Evolutionary conservation across 1,140 invertebrate species (phyloP).

Genomic region (Muscidifurax raptorellus): DNA sequence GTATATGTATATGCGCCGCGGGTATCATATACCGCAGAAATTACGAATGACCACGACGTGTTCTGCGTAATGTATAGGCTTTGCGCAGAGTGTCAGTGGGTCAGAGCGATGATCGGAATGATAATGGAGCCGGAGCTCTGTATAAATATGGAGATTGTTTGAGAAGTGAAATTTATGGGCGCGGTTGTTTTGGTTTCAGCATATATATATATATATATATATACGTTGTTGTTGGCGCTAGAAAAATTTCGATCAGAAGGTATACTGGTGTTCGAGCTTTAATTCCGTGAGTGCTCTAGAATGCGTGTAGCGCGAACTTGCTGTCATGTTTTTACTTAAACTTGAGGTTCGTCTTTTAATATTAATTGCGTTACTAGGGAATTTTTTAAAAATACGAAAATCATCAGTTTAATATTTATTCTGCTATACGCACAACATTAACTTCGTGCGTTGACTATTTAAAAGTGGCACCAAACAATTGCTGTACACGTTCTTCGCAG

Average conservation of each 20-base stretch:
- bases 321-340: too few relatives aligned
- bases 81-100: not conserved
- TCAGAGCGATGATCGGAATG: not conserved
- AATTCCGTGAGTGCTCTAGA: too few relatives aligned
- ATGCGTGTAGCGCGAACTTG: too few relatives aligned
- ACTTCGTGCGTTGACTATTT: not conserved
- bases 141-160: constrained; percentile 5
- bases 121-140: not conserved
- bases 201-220: too few relatives aligned
- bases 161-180: not conserved
- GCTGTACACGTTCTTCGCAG: too few relatives aligned
- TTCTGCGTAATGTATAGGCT: not conserved
- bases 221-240: not conserved
- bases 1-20: not conserved
- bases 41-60: not conserved
- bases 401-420: too few relatives aligned
- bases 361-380: too few relatives aligned
- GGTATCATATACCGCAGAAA: not conserved
- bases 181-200: not conserved
- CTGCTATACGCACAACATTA: not conserved
- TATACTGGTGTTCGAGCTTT: too few relatives aligned
- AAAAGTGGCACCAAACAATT: too few relatives aligned
- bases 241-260: not conserved
- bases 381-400: too few relatives aligned
- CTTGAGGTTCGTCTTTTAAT: too few relatives aligned